phyloP scores from a whole-genome alignment of 2,113 vertebrate species.

The Heliornis fulica region DNA sequence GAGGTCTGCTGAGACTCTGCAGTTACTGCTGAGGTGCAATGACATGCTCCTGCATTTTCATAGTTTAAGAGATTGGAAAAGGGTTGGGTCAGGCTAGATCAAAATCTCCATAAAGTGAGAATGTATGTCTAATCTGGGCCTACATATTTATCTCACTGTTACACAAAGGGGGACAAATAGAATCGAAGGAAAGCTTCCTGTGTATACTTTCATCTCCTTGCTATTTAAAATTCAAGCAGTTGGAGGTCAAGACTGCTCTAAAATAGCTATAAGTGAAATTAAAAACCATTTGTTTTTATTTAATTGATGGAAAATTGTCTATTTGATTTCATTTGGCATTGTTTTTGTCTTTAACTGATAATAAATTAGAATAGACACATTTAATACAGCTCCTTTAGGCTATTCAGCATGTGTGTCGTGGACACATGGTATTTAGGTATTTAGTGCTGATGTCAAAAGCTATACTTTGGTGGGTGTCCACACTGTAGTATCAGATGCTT shows the following conservation, averaged over 20 bases:
- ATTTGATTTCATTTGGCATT: not conserved
- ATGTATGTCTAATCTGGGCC: not conserved
- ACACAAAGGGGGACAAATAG: not conserved
- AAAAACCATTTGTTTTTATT: not conserved
- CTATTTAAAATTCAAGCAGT: not conserved
- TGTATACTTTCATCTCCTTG: not conserved
- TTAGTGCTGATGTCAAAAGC: not conserved
- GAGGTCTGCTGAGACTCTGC: constrained; percentile 8
- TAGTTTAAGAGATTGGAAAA: not conserved
- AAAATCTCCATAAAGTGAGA: not conserved
- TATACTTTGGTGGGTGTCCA: not conserved
- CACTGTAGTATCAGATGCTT: not conserved
- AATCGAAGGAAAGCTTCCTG: not conserved
- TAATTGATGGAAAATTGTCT: not conserved
- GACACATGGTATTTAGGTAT: not conserved
- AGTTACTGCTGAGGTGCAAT: not conserved
- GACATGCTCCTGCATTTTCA: not conserved
- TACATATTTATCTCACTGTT: not conserved
- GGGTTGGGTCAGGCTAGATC: not conserved
- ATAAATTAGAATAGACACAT: not conserved
- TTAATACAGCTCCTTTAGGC: not conserved
- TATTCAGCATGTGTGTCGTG: not conserved
- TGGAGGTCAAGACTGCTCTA: not conserved
- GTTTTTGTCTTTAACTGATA: not conserved
- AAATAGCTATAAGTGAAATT: not conserved